phyloP scores from a whole-genome alignment of 2,797 vertebrate species.

The Enteromius paludinosus region DNA sequence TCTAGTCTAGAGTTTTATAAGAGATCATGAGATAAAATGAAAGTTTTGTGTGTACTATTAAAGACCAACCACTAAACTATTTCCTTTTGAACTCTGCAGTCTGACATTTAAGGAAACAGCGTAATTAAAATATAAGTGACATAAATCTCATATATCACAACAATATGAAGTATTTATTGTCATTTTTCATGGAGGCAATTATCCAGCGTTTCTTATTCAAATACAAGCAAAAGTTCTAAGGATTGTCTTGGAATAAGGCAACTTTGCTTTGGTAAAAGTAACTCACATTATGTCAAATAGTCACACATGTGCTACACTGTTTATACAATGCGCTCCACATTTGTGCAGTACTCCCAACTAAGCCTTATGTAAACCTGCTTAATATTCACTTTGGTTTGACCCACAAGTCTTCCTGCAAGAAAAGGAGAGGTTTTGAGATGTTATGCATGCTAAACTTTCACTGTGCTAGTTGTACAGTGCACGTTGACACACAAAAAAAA shows the following conservation, averaged over 20 bases:
- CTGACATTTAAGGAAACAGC: not conserved
- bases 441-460: not conserved
- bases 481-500: not conserved
- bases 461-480: not conserved
- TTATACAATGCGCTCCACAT: slow-evolving; percentile 25
- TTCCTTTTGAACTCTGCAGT: not conserved
- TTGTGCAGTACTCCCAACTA: slow-evolving; percentile 11
- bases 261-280: not conserved
- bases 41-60: too few species aligned
- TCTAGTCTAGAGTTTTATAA: not conserved
- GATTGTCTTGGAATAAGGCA: not conserved
- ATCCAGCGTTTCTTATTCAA: not conserved
- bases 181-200: not conserved
- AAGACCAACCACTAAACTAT: too few species aligned
- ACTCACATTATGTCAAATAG: slow-evolving; percentile 38
- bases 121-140: not conserved
- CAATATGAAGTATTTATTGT: not conserved
- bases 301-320: slow-evolving; percentile 23
- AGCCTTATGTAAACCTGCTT: slow-evolving; percentile 41
- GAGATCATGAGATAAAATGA: not conserved
- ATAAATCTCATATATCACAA: not conserved
- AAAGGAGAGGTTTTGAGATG: not conserved
- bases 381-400: slow-evolving; percentile 23
- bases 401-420: not conserved
- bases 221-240: not conserved